Base-by-base conservation (phyloP, 1,140 invertebrate species). In the Drosophila sturtevanti region DNA sequence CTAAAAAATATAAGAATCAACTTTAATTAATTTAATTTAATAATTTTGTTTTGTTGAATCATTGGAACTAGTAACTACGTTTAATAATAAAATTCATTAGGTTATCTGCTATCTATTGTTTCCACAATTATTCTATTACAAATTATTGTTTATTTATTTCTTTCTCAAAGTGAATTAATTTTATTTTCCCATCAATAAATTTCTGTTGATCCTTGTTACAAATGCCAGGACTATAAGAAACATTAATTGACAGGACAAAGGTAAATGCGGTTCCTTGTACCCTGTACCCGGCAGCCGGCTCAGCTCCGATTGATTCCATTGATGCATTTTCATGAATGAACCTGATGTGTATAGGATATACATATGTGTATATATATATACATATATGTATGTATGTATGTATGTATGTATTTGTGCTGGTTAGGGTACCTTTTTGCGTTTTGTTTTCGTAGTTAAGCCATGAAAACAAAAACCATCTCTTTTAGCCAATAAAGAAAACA, bases 401-500 rank as follows among this genome's bases (percentile, higher is more conserved):
- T 34, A 60, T 21, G 4, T 24, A 31, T 7, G 27, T 31, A 31
- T 6, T 1, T 31, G 5, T 41, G 41, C 10, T 31, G 22, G 24
- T n/a, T 55, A 37, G 34, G 34, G 44, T 31, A 31, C 12, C 44
- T 62, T 35, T 34, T 24, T 59, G 18, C 11, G 31, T 64, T 76
- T 82, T 87, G 82, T 87, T 86, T 79, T 68, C 56, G 65, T 51
- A 79, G 75, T 68, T 87, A 87, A 86, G 79, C 82, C 82, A 70
- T 62, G 69, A 68, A 70, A 84, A 87, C 80, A 89, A 84, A 63
- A 68, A 69, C 54, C 48, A 61, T 76, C 71, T 67, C 72, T 68
- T 84, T 87, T 79, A 90, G 75, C 89, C 80, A 90, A 90, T 84
- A 90, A 85, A 74, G 89, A 90, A 86, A 90, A 90, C 75, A 90